Conservation (phyloP, 64 coral and sea anemone genomes). For the Porites lutea region DNA sequence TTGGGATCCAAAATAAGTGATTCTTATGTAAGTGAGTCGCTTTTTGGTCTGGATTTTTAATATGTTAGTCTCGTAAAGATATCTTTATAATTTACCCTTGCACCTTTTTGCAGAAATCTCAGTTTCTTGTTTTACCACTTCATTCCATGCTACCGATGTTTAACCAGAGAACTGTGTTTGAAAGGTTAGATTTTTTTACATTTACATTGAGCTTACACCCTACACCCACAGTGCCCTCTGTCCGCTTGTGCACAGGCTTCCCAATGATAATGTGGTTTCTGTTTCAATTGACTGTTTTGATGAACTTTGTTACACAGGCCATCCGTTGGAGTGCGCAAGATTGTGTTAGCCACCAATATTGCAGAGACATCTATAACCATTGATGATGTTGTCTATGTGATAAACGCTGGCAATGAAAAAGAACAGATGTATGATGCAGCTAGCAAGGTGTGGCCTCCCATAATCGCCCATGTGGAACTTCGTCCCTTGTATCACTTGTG, state of each 20-base stretch:
- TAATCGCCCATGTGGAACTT: too few relatives aligned
- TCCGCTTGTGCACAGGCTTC: too few relatives aligned
- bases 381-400: conserved; percentile 82
- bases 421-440: conserved; percentile 80
- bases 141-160: conserved; percentile 91
- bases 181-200: conserved; percentile 52
- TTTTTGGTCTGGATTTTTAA: too few relatives aligned
- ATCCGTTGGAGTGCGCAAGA: conserved; percentile 77
- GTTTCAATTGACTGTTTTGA: not conserved
- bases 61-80: too few relatives aligned
- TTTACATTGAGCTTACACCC: not conserved
- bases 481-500: too few relatives aligned
- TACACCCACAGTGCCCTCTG: too few relatives aligned
- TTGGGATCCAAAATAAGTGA: conserved; percentile 56
- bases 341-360: conserved; percentile 87
- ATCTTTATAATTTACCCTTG: not conserved
- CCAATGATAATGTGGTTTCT: too few relatives aligned
- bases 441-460: conserved; percentile 52
- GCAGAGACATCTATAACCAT: conserved; percentile 91
- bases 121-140: conserved; percentile 68
- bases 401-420: conserved; percentile 89
- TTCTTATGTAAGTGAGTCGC: conserved; percentile 40
- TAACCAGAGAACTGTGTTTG: conserved; percentile 82
- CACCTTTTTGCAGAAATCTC: conserved; percentile 52
- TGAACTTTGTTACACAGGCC: conserved; percentile 9